Conservation (phyloP, 2,797 vertebrate species). For the Trachops cirrhosus region DNA sequence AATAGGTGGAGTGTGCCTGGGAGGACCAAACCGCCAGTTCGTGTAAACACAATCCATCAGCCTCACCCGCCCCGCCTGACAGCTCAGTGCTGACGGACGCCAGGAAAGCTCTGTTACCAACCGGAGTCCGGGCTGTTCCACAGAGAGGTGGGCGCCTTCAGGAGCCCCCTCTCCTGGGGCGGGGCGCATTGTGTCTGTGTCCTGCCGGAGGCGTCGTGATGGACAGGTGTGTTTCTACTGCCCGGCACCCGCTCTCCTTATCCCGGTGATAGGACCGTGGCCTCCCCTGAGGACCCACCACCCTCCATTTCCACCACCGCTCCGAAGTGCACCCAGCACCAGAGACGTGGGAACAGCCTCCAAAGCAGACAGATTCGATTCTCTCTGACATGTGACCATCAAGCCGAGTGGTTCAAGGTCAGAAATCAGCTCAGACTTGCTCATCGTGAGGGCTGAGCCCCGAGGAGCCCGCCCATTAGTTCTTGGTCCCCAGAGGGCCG, state of each 20-base stretch:
- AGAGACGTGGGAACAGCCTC: rapidly evolving
- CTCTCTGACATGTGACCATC: not conserved
- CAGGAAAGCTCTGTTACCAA: not conserved
- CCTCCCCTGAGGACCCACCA: not conserved
- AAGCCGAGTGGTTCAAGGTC: not conserved
- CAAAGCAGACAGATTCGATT: not conserved
- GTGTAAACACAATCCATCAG: conserved; percentile 53
- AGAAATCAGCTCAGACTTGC: not conserved
- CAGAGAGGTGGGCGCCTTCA: not conserved
- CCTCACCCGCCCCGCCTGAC: not conserved
- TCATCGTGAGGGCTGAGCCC: not conserved
- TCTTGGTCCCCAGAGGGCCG: rapidly evolving
- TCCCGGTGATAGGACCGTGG: too few species aligned
- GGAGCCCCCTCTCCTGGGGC: not conserved
- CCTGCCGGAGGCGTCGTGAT: not conserved
- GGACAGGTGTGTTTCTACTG: rapidly evolving
- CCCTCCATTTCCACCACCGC: not conserved
- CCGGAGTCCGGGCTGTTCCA: not conserved
- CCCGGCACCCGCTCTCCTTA: not conserved
- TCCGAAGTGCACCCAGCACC: too few species aligned
- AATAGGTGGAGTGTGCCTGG: conserved; percentile 5
- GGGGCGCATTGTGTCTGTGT: not conserved
- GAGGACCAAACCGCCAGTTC: conserved; percentile 1
- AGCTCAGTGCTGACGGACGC: not conserved
- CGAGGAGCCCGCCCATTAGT: rapidly evolving